Conservation (phyloP, 2,888 invertebrate genomes). For the Beris chalybata region DNA sequence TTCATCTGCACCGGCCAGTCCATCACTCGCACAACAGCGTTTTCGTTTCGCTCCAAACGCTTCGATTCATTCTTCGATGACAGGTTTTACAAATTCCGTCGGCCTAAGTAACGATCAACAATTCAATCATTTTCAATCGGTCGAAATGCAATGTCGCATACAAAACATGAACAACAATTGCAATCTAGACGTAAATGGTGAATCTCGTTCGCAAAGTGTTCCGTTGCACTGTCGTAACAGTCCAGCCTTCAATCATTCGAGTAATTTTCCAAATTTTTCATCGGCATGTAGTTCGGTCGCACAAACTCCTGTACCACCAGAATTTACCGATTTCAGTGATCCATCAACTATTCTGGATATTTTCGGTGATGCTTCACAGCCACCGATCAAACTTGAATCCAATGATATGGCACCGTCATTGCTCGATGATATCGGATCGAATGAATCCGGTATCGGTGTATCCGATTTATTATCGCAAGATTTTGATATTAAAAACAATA, state of each 20-base stretch:
- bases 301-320: slow-evolving; percentile 70
- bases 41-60: slow-evolving; percentile 38
- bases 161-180: slow-evolving; percentile 30
- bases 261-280: slow-evolving; percentile 42
- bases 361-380: slow-evolving; percentile 40
- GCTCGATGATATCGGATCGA: slow-evolving; percentile 34
- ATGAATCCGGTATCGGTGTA: slow-evolving; percentile 45
- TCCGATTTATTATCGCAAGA: slow-evolving; percentile 49
- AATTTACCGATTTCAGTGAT: slow-evolving; percentile 69
- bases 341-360: slow-evolving; percentile 44
- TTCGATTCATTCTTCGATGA: slow-evolving; percentile 22
- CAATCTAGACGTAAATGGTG: slow-evolving; percentile 26
- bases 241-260: slow-evolving; percentile 48
- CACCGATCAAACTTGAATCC: slow-evolving; percentile 39
- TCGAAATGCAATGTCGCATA: slow-evolving; percentile 55
- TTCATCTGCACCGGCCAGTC: slow-evolving; percentile 70
- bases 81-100: slow-evolving; percentile 48
- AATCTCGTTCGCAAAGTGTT: slow-evolving; percentile 74
- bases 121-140: slow-evolving; percentile 63
- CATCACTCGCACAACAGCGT: slow-evolving; percentile 52
- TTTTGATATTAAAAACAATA: slow-evolving; percentile 44
- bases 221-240: slow-evolving; percentile 62
- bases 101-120: slow-evolving; percentile 51
- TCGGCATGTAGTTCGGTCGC: slow-evolving; percentile 68
- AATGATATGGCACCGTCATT: slow-evolving; percentile 32